phyloP scores from a whole-genome alignment of 2,888 invertebrate species.

The Cheilosia scutellata region DNA sequence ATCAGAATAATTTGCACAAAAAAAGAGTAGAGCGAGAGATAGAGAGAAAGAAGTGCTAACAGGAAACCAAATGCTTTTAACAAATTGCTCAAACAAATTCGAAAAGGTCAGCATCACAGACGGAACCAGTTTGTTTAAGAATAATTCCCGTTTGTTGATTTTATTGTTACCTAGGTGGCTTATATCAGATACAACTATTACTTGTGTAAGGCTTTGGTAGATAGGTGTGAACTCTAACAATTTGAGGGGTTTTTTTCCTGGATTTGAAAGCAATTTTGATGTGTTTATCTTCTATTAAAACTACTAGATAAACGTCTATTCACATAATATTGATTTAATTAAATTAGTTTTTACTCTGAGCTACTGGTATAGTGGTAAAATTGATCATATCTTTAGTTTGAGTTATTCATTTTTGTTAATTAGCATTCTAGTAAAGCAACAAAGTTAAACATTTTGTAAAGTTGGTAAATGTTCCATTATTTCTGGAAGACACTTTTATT shows the following conservation, averaged over 20 bases:
- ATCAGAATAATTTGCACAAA: too few relatives aligned
- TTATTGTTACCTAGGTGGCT: slow-evolving; percentile 13
- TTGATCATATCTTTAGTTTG: too few relatives aligned
- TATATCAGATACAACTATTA: neutral
- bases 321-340: too few relatives aligned
- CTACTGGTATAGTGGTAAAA: too few relatives aligned
- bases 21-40: neutral
- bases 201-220: neutral
- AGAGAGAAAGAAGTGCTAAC: slow-evolving; percentile 50
- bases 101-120: slow-evolving; percentile 61
- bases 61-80: slow-evolving; percentile 50
- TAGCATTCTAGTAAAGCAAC: too few relatives aligned
- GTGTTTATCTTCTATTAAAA: neutral
- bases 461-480: too few relatives aligned
- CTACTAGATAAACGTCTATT: too few relatives aligned
- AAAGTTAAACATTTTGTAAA: too few relatives aligned
- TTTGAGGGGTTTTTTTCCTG: neutral
- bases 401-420: too few relatives aligned
- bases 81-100: slow-evolving; percentile 51
- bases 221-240: slow-evolving; percentile 21
- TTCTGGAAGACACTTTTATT: too few relatives aligned
- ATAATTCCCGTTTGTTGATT: slow-evolving; percentile 58
- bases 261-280: neutral
- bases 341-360: too few relatives aligned
- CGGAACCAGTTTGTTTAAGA: slow-evolving; percentile 55